Evolutionary conservation across 2,888 invertebrate species (phyloP), one percentile per base, ranked within the genome.

Genomic region (Tholera decimalis): DNA sequence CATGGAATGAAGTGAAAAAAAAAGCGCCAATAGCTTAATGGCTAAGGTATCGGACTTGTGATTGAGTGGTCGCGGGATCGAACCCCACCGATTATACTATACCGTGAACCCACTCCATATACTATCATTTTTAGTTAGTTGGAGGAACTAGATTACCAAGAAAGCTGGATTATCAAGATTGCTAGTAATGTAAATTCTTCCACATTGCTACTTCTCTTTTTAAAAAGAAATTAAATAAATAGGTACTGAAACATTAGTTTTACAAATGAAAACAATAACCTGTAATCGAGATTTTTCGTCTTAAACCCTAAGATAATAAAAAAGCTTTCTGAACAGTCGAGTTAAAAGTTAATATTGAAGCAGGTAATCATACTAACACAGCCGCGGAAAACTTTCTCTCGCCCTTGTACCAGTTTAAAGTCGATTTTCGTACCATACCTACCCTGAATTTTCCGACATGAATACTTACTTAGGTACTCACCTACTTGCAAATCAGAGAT

Each of bases 401-500:
- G 67, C 41, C 74, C 74, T 78, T 73, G 79, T 57, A 59, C 58
- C 41, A 73, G 43, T 69, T 80, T 57, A 49, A 39, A 20, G 20
- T 15, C 30, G 9, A 3, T 63, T 54, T 15, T 35, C 41, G 20
- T 56, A 55, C 67, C 37, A 64, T 59, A 22, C 26, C 28, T 65
- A 22, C 26, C 28, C 43, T 50, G 61, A 66, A 71, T 63, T 65
- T 64, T 39, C 26, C 49, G 49, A 54, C 39, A 55, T 66, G 51
- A 55, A 46, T 49, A 54, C 15, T n/a, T 53, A 54, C 61, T 30
- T 50, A 28, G 39, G 18, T 18, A 44, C 63, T 55, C 58, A 49
- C 54, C 41, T 62, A 43, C 64, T 70, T 61, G 46, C 54, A 76
- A 79, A 75, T 72, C 54, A 50, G 59, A 56, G 58, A 55, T 77